Evolutionary conservation across 1,140 invertebrate genomes (phyloP).

Genomic region (Homalodisca vitripennis): DNA sequence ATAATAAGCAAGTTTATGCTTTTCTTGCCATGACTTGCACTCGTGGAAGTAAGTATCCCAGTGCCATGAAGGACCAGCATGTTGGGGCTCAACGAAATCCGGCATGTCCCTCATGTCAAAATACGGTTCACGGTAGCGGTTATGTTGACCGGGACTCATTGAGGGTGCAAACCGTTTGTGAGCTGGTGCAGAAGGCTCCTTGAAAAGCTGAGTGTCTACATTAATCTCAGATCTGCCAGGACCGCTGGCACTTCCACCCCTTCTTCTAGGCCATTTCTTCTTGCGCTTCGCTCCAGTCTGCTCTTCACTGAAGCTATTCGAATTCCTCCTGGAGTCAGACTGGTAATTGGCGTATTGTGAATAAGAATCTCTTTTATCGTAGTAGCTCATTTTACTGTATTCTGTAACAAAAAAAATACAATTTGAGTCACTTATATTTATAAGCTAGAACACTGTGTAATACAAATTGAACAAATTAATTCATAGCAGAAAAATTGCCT

Average conservation of each 20-base stretch:
- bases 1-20: conserved; percentile 7
- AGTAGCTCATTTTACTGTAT: conserved; percentile 3
- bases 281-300: conserved; percentile 2
- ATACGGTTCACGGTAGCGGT: too few species aligned
- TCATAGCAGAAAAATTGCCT: too few species aligned
- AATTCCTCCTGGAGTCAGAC: background rate
- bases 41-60: background rate
- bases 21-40: background rate
- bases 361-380: background rate
- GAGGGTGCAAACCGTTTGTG: background rate
- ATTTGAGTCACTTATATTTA: too few species aligned
- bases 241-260: too few species aligned
- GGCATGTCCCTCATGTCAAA: too few species aligned
- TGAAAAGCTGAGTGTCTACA: background rate
- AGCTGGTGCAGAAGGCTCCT: background rate
- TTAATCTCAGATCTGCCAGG: too few species aligned
- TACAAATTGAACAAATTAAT: too few species aligned
- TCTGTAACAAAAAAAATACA: too few species aligned
- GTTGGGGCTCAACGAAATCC: conserved; percentile 4
- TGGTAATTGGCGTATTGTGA: background rate
- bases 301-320: conserved; percentile 10
- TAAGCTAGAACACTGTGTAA: too few species aligned
- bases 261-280: background rate
- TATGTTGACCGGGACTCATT: background rate
- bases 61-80: background rate